Conservation (phyloP, 1,140 invertebrate species). For the Cotesia chilonis region DNA sequence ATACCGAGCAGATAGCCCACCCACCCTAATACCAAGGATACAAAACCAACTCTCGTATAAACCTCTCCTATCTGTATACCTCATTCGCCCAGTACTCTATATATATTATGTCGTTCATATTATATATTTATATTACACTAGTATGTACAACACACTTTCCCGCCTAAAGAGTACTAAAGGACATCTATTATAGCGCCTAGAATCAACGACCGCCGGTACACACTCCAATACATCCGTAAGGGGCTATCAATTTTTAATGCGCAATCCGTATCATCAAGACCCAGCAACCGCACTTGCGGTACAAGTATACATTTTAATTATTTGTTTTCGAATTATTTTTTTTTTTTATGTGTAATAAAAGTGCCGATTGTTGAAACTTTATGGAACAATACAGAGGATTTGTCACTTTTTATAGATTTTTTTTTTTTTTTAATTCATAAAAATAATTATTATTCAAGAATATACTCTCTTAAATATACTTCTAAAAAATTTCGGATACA, state of each 20-base stretch:
- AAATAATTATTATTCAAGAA: no score
- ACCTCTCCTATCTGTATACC: slow-evolving; percentile 35
- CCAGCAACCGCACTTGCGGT: slow-evolving; percentile 17
- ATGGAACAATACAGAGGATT: no score
- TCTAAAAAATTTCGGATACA: no score
- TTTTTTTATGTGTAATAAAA: no score
- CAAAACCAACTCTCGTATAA: slow-evolving; percentile 33
- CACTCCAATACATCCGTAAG: slow-evolving; percentile 47
- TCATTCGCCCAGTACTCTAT: slow-evolving; percentile 23
- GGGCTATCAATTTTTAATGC: slow-evolving; percentile 56
- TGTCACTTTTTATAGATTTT: no score
- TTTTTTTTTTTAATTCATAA: no score
- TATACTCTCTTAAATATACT: no score
- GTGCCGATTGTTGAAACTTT: no score
- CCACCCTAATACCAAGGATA: slow-evolving; percentile 53
- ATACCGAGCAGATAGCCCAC: slow-evolving; percentile 54
- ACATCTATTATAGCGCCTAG: slow-evolving; percentile 51
- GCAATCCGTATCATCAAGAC: slow-evolving; percentile 39
- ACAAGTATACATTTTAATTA: no score
- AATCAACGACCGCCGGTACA: slow-evolving; percentile 52
- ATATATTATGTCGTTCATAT: slow-evolving; percentile 26
- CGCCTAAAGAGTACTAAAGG: slow-evolving; percentile 49
- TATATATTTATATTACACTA: slow-evolving; percentile 40
- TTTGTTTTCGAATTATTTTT: no score
- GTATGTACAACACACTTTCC: not conserved